Conservation (phyloP, 2,797 vertebrate genomes). For the Pseudochirops corinnae region DNA sequence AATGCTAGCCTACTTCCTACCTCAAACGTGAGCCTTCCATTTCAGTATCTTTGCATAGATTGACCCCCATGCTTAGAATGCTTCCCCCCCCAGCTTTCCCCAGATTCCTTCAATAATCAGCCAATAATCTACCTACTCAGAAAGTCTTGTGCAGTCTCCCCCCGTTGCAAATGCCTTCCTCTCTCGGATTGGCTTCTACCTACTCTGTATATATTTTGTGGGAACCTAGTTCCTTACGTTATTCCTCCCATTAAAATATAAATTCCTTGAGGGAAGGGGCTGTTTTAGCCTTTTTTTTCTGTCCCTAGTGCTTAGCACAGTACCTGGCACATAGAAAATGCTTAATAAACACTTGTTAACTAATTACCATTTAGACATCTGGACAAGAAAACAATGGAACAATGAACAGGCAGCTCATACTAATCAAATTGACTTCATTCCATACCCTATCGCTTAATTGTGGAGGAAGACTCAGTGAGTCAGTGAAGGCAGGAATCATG, state of each 20-base stretch:
- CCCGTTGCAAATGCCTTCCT: not conserved
- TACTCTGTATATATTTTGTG: not conserved
- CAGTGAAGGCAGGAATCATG: not conserved
- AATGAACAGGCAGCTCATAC: not conserved
- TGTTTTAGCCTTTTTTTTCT: not conserved
- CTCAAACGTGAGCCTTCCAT: not conserved
- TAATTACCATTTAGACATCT: not conserved
- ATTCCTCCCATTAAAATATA: not conserved
- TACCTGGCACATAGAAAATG: not conserved
- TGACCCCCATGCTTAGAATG: not conserved
- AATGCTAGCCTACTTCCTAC: not conserved
- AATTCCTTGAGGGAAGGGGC: not conserved
- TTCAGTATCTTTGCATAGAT: not conserved
- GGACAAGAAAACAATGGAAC: not conserved
- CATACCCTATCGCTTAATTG: not conserved
- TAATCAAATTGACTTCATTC: not conserved
- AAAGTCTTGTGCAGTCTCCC: not conserved
- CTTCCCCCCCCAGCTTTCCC: not conserved
- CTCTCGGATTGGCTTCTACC: not conserved
- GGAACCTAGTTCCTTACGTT: not conserved
- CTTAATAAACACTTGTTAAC: not conserved
- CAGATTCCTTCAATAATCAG: not conserved
- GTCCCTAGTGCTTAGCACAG: not conserved
- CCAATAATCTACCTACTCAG: not conserved
- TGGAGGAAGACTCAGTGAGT: not conserved